Conservation (phyloP, 2,888 invertebrate genomes). For the Magallana nippona region DNA sequence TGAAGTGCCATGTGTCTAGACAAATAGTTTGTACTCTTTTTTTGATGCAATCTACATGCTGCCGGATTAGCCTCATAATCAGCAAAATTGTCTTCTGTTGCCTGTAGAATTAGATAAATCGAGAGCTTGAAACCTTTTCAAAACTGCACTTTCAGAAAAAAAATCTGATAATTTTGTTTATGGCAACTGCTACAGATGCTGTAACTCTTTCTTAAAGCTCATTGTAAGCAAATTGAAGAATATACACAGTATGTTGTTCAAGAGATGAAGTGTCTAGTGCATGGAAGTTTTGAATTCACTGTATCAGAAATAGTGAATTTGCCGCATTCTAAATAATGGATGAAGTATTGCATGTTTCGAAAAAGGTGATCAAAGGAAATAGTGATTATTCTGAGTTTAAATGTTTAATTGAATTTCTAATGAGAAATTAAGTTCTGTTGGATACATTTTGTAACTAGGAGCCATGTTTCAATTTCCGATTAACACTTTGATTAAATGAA, state of each 20-base stretch:
- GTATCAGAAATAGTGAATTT: background rate
- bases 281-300: background rate
- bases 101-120: background rate
- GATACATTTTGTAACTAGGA: background rate
- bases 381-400: background rate
- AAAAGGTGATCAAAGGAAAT: no score
- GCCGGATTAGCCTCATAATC: conserved; percentile 16
- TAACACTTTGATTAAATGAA: conserved; percentile 12
- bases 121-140: background rate
- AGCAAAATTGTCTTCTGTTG: conserved; percentile 3
- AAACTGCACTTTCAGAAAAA: background rate
- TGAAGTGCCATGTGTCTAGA: conserved; percentile 24
- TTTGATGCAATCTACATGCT: background rate
- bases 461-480: conserved; percentile 5
- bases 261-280: background rate
- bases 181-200: background rate
- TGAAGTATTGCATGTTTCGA: no score
- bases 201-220: conserved; percentile 13
- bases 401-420: background rate
- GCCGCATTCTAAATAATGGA: background rate
- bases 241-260: background rate
- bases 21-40: background rate
- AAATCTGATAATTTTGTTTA: conserved; percentile 19
- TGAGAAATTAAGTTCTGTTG: background rate
- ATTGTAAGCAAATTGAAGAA: conserved; percentile 24